These are phyloP conservation scores for Rhodinocichla rosea DNA, from an alignment of 2,113 vertebrate species.

Conservation along the genomic window DNA sequence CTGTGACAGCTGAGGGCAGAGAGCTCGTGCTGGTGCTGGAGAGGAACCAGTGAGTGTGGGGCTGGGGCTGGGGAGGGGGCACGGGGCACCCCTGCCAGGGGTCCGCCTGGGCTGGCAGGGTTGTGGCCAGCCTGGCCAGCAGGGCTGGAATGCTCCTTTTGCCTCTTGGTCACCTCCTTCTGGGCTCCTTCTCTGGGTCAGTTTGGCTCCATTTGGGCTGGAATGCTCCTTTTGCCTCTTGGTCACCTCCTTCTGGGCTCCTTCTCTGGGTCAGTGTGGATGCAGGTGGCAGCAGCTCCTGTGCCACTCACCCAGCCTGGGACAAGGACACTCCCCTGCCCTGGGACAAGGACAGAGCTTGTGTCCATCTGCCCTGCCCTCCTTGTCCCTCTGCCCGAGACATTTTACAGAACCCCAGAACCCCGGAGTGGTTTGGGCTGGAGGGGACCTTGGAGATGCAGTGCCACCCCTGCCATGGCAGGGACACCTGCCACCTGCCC, in stretches of 20 bases:
- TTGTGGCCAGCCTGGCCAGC: background rate
- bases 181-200: background rate
- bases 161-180: fast-evolving
- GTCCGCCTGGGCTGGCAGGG: too few species aligned
- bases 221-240: background rate
- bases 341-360: background rate
- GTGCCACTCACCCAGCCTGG: background rate
- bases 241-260: background rate
- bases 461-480: background rate
- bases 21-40: constrained; percentile 54
- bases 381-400: background rate
- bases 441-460: background rate
- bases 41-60: constrained; percentile 7
- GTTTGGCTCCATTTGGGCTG: background rate
- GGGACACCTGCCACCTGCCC: background rate
- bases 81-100: background rate
- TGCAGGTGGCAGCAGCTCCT: background rate
- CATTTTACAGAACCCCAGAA: background rate
- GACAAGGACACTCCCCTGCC: background rate
- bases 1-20: background rate
- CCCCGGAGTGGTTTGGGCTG: too few species aligned
- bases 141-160: background rate
- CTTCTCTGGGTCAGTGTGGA: too few species aligned
- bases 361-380: background rate
- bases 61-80: background rate